Percentiles rank a stretch among this genome's conserved stretches.
Evolutionary conservation across 53 echinoderm and acorn worm genomes (phyloP).

Genomic region (Zoroaster sp.): DNA sequence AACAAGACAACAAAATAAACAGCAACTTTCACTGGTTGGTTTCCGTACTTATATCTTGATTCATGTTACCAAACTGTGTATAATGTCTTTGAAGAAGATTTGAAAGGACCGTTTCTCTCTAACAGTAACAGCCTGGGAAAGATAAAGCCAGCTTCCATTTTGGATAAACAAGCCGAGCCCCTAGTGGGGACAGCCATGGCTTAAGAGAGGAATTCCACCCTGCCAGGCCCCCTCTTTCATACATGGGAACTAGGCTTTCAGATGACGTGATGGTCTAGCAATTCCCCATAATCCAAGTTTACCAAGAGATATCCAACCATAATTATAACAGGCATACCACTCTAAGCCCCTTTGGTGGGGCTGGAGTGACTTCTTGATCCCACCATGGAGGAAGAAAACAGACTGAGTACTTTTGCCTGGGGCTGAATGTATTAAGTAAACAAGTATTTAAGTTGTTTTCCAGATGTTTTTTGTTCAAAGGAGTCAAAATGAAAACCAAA

Average conservation of each 20-base stretch:
- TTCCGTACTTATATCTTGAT: too few relatives aligned
- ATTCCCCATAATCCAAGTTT: constrained; percentile 27
- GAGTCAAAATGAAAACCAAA: background rate
- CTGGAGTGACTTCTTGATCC: background rate
- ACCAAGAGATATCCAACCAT: background rate
- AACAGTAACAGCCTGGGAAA: background rate
- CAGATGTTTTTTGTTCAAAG: constrained; percentile 12
- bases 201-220: background rate
- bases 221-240: background rate
- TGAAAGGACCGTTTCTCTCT: too few relatives aligned
- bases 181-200: background rate
- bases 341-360: background rate
- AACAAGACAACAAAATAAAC: background rate
- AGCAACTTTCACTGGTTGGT: background rate
- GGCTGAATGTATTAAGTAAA: constrained; percentile 21
- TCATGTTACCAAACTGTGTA: too few relatives aligned
- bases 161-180: background rate
- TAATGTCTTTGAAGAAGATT: too few relatives aligned
- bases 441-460: background rate
- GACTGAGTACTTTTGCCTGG: background rate
- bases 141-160: background rate
- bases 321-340: background rate
- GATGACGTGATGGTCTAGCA: constrained; percentile 44
- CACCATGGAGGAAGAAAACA: too few relatives aligned
- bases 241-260: background rate